Base-by-base conservation (phyloP, 2,113 vertebrate species). In the Neofelis nebulosa region DNA sequence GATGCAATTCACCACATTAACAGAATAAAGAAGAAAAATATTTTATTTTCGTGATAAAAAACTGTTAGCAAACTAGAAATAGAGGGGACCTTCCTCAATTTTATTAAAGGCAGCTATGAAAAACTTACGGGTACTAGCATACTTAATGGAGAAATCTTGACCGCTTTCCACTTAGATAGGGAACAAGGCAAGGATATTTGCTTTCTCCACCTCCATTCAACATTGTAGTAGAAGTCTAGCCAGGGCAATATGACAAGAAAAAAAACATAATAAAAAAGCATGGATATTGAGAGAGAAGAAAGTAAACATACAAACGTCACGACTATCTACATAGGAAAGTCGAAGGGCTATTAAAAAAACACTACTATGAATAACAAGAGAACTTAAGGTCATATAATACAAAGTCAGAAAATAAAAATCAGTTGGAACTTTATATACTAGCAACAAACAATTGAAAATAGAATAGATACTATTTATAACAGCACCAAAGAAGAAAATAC, bases 391-490 rank as follows among this genome's bases (percentile, higher is more conserved):
- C 38, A 80, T 16, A 48, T 69, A 45, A 36, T 63, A 63, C 27
- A 83, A 76, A 92, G 36, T 18, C 57, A 61, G 57, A 61, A 95
- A 87, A 74, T 85, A 82, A 83, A 88, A 68, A 52, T 68, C 21
- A 33, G 11, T 4, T 74, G 36, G 14, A 31, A 66, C 74, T 91
- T 79, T 89, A 61, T 63, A 41, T 31, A 61, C 19, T 84, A 31
- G 38, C 27, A 89, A 73, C 33, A 95, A 85, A 86, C 50, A 69
- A 63, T n/a, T 83, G 85, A 93, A 89, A 57, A 89, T 88, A 91
- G 57, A 92, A 92, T 92, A 78, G 74, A 41, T 92, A 63, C 48
- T 27, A 85, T 87, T 81, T 36, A 57, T 69, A 76, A 76, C 19
- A 68, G 52, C 33, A 92, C 52, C 11, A 76, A 74, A 90, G 55